Evolutionary conservation across 2,888 invertebrate genomes (phyloP).

Genomic region (Brachyopa scutellaris): DNA sequence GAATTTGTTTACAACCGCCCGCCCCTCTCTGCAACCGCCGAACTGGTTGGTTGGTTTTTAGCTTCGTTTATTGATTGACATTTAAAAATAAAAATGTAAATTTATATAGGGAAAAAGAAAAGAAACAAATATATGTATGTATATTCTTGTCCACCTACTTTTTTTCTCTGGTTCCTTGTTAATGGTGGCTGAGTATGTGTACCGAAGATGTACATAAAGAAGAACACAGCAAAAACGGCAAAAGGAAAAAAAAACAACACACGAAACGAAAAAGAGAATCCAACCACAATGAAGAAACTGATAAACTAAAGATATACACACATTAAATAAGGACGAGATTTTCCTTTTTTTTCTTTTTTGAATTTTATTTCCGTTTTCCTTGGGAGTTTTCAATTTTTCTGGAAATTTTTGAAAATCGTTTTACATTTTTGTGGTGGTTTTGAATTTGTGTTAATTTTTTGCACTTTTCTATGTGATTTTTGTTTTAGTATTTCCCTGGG

Average conservation of each 20-base stretch:
- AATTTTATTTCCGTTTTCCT: slow-evolving; percentile 17
- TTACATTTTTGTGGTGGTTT: slow-evolving; percentile 41
- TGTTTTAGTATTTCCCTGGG: slow-evolving; percentile 14
- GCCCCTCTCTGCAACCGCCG: slow-evolving; percentile 6
- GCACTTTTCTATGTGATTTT: slow-evolving; percentile 13
- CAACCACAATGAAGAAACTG: slow-evolving; percentile 49
- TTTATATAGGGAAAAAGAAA: neutral
- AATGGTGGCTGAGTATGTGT: slow-evolving; percentile 41
- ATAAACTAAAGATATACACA: slow-evolving; percentile 69
- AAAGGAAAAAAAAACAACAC: neutral
- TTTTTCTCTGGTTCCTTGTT: slow-evolving; percentile 42
- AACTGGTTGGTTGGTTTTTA: neutral
- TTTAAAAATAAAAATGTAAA: slow-evolving; percentile 26
- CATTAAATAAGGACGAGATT: slow-evolving; percentile 59
- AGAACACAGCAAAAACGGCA: slow-evolving; percentile 27
- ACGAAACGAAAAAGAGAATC: slow-evolving; percentile 40
- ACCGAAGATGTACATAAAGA: slow-evolving; percentile 46
- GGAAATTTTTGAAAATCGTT: neutral
- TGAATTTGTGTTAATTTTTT: neutral
- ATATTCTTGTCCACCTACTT: slow-evolving; percentile 57
- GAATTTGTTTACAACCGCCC: slow-evolving; percentile 32
- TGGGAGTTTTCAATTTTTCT: slow-evolving; percentile 10
- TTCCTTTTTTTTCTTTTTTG: slow-evolving; percentile 16
- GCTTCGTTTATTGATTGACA: slow-evolving; percentile 33
- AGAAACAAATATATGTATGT: neutral